Evolutionary conservation across 2,113 vertebrate species (phyloP).

Genomic region (Tragelaphus scriptus): DNA sequence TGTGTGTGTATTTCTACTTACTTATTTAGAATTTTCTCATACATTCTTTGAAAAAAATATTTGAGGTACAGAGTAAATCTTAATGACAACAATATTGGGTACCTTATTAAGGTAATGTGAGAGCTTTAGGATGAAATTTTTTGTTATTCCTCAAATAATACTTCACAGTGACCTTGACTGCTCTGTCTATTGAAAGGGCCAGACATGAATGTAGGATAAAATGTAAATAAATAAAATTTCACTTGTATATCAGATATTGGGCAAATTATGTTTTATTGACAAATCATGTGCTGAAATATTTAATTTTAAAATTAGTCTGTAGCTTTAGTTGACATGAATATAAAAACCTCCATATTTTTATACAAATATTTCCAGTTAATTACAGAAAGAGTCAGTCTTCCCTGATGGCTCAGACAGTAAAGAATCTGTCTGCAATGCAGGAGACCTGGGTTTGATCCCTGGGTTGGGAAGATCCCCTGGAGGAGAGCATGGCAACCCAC

Average conservation of each 20-base stretch:
- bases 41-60: not conserved
- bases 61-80: not conserved
- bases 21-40: not conserved
- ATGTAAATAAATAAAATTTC: not conserved
- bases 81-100: not conserved
- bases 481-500: not conserved
- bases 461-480: not conserved
- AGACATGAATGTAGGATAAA: not conserved
- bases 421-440: not conserved
- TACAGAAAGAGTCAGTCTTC: not conserved
- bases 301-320: conserved; percentile 4
- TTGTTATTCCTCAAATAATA: not conserved
- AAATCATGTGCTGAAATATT: not conserved
- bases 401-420: not conserved
- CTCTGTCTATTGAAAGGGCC: not conserved
- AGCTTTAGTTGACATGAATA: not conserved
- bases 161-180: not conserved
- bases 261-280: not conserved
- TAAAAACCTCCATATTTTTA: not conserved
- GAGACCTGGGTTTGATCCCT: not conserved
- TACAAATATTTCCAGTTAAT: not conserved
- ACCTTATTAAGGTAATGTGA: not conserved
- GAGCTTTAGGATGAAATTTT: not conserved
- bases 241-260: not conserved
- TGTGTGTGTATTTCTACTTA: not conserved